Evolutionary conservation across 1,140 invertebrate genomes (phyloP).

Genomic region (Macrobrachium nipponense): DNA sequence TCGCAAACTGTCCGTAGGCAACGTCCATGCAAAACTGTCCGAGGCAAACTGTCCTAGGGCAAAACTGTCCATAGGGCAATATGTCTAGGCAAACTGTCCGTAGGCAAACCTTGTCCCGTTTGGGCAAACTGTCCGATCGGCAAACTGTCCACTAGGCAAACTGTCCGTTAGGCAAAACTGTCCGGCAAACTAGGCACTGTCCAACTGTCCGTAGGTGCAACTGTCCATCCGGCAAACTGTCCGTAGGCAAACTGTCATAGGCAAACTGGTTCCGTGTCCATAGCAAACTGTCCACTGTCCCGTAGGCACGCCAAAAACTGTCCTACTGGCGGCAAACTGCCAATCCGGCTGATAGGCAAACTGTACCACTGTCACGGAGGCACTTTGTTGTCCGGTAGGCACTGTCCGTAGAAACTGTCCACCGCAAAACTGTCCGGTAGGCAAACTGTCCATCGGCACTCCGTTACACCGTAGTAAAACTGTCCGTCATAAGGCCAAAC

Average conservation of each 20-base stretch:
- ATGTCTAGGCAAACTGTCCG: not conserved
- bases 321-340: too few species aligned
- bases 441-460: too few species aligned
- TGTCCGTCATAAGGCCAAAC: too few species aligned
- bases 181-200: not conserved
- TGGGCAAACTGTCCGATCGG: not conserved
- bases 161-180: not conserved
- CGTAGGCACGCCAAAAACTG: too few species aligned
- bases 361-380: too few species aligned
- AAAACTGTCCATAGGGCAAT: too few species aligned
- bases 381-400: too few species aligned
- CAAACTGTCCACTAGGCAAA: constrained; percentile 8
- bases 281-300: too few species aligned
- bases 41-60: not conserved
- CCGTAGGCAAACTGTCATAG: constrained; percentile 7
- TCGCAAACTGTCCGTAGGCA: not conserved
- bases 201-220: not conserved
- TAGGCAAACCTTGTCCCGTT: not conserved
- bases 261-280: not conserved
- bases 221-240: not conserved
- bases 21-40: not conserved
- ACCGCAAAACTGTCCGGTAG: too few species aligned
- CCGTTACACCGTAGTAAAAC: too few species aligned
- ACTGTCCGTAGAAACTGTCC: too few species aligned
- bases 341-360: too few species aligned